Conservation (phyloP, 2,888 invertebrate species). For the Phyto melanocephala region DNA sequence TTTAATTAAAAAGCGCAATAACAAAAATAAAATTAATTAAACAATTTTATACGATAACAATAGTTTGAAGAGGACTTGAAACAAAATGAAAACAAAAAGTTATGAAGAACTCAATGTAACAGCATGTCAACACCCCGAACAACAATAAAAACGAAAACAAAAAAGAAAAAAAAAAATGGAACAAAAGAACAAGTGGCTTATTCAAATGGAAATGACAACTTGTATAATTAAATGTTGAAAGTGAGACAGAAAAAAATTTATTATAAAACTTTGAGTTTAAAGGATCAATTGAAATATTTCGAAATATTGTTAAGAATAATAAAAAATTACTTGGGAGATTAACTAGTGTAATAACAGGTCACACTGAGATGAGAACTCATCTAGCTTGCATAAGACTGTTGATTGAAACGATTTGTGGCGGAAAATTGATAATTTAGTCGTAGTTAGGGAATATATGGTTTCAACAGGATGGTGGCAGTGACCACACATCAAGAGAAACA, state of each 20-base stretch:
- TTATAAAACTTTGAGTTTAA: conserved; percentile 35
- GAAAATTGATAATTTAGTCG: background rate
- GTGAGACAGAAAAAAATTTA: too few species aligned
- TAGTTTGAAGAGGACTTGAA: conserved; percentile 66
- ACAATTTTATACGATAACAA: conserved; percentile 64
- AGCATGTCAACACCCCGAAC: conserved; percentile 30
- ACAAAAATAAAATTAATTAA: conserved; percentile 72
- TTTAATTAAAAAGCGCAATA: conserved; percentile 72
- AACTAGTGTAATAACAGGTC: too few species aligned
- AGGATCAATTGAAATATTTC: conserved; percentile 37
- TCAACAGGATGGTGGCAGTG: too few species aligned
- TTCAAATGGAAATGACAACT: conserved; percentile 68
- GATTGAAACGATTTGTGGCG: background rate
- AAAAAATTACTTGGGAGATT: too few species aligned
- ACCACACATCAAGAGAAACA: too few species aligned
- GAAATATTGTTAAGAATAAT: background rate
- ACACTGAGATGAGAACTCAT: too few species aligned
- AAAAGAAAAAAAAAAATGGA: conserved; percentile 2
- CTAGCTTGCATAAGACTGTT: too few species aligned
- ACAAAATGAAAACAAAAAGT: conserved; percentile 21
- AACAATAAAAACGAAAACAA: conserved; percentile 14
- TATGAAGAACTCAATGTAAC: conserved; percentile 13
- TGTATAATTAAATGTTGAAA: conserved; percentile 71
- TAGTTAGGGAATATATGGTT: too few species aligned
- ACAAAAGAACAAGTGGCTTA: conserved; percentile 46